phyloP scores from a whole-genome alignment of 2,113 vertebrate genomes.

The Chinchilla lanigera region DNA sequence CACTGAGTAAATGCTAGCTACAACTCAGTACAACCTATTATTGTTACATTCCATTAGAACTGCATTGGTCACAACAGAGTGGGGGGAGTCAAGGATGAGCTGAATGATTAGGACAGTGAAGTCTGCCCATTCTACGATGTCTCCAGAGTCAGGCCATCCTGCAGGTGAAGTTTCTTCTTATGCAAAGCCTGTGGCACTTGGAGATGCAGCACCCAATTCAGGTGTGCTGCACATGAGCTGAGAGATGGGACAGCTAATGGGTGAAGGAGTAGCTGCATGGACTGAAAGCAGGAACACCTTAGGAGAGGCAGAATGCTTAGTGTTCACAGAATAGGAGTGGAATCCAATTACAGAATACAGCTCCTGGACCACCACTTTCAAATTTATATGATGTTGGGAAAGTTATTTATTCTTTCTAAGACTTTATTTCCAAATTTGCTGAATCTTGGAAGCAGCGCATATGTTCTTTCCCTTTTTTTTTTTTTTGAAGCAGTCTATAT shows the following conservation, averaged over 20 bases:
- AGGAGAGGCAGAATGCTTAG: neutral
- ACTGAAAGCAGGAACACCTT: neutral
- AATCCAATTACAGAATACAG: neutral
- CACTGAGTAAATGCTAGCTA: neutral
- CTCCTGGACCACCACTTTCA: neutral
- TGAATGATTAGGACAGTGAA: neutral
- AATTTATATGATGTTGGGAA: neutral
- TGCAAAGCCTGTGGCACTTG: neutral
- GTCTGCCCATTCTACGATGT: neutral
- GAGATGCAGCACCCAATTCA: neutral
- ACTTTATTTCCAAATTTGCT: neutral
- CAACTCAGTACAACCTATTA: neutral
- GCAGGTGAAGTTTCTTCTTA: neutral
- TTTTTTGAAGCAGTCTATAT: too few relatives aligned
- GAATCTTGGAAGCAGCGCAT: neutral
- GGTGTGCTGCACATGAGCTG: neutral
- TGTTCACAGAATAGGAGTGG: neutral
- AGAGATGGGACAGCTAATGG: neutral
- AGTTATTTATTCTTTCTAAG: constrained; percentile 27
- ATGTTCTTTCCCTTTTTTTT: too few relatives aligned
- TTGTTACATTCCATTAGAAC: constrained; percentile 3
- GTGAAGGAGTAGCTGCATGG: neutral
- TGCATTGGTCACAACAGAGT: neutral
- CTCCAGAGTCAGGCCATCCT: neutral
- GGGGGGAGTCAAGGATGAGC: neutral